Evolutionary conservation across 2,113 vertebrate genomes (phyloP).

Genomic region (Ageneiosus marmoratus): DNA sequence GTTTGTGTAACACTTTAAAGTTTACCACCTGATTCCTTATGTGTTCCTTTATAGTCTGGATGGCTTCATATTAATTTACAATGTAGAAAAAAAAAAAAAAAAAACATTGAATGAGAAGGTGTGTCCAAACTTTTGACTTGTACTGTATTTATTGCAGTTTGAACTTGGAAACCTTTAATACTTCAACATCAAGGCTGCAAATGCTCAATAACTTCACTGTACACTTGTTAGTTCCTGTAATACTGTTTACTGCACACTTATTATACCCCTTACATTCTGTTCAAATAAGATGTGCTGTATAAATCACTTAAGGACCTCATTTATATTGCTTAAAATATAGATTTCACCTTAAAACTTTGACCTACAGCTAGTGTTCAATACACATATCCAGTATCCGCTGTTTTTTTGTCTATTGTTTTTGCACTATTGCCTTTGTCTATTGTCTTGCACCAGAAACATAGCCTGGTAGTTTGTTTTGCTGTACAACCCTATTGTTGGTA

Average conservation of each 20-base stretch:
- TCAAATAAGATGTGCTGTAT: neutral
- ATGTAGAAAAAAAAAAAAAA: too few species aligned
- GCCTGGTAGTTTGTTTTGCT: neutral
- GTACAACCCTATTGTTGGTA: neutral
- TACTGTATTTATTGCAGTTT: neutral
- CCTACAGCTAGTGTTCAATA: neutral
- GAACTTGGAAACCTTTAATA: neutral
- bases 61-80: too few species aligned
- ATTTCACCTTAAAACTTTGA: neutral
- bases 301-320: neutral
- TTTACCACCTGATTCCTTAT: too few species aligned
- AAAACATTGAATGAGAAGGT: too few species aligned
- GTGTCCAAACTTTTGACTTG: too few species aligned
- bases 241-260: neutral
- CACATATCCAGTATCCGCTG: neutral
- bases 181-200: neutral
- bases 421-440: neutral
- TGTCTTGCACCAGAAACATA: neutral
- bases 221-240: neutral
- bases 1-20: too few species aligned
- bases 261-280: neutral
- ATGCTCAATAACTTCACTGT: neutral
- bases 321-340: neutral
- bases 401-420: neutral
- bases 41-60: too few species aligned